Base-by-base conservation (phyloP, 2,888 invertebrate species). In the Apotomis betuletana region DNA sequence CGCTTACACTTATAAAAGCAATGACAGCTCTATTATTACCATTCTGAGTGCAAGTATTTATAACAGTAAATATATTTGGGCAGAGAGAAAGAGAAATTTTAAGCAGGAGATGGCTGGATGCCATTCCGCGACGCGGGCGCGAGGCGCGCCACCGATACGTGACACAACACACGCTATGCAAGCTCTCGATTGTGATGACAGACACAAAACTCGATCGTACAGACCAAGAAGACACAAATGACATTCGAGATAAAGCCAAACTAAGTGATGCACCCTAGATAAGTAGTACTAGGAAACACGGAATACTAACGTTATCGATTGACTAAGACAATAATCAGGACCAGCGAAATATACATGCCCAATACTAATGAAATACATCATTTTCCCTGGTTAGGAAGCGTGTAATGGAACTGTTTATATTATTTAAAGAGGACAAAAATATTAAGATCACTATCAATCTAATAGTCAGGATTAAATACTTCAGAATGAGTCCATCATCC, bases 1-100 rank as follows among this genome's bases (percentile, higher is more conserved):
- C 90, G 91, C 91, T 91, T 91, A 92, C 91, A 91, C 85, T 91
- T 91, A 91, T 89, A 89, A 89, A 90, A 93, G 92, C 93, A 91
- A 90, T 90, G 92, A 92, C 93, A 93, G 93, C 93, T 92, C 93
- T 92, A 93, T 93, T 92, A 93, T 93, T 91, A 90, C 90, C 89
- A 91, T 90, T 90, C 90, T 88, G 91, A 84, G 91, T 91, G 92
- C 90, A 90, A 83, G 84, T 88, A 87, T 86, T 85, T 85, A 65
- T 57, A 83, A 83, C 83, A 83, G 80, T 83, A 86, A 87, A 87
- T 85, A 86, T 85, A 83, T 84, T 87, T 82, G 78, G 88, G 90
- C 90, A 88, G 89, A 89, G 88, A 90, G 89, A 91, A 87, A 90
- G 59, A 70, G 81, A 88, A 68, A 44, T 12, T 13, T 57, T 38